phyloP scores from a whole-genome alignment of 2,113 vertebrate species.

The Crocuta crocuta region DNA sequence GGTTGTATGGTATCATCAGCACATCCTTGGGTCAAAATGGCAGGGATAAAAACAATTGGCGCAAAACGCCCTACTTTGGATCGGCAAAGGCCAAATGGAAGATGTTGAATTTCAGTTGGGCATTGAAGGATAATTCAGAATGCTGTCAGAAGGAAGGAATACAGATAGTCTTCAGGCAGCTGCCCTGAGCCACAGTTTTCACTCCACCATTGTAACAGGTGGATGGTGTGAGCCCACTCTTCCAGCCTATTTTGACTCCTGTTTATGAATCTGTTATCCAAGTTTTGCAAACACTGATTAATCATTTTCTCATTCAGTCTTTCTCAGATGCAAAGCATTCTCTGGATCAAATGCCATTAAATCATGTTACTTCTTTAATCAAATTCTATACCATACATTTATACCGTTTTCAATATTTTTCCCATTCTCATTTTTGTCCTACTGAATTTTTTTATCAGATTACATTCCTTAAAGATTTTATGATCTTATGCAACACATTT shows the following conservation, averaged over 20 bases:
- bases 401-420: conserved; percentile 1
- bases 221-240: neutral
- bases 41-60: neutral
- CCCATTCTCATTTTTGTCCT: neutral
- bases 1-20: neutral
- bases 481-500: neutral
- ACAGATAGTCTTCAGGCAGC: neutral
- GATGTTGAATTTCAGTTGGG: neutral
- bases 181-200: neutral
- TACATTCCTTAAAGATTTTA: conserved; percentile 2
- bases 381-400: neutral
- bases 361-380: neutral
- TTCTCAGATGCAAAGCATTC: conserved; percentile 32
- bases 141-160: neutral
- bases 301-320: conserved; percentile 10
- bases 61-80: neutral
- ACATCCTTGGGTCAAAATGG: neutral
- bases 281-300: neutral
- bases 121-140: neutral
- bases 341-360: conserved; percentile 10
- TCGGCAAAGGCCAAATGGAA: neutral
- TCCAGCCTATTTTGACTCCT: neutral
- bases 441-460: neutral
- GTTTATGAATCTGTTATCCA: conserved; percentile 9
- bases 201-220: neutral